Evolutionary conservation across 2,797 vertebrate genomes (phyloP), one percentile per base, ranked within the genome.

Genomic region (Peromyscus eremicus): DNA sequence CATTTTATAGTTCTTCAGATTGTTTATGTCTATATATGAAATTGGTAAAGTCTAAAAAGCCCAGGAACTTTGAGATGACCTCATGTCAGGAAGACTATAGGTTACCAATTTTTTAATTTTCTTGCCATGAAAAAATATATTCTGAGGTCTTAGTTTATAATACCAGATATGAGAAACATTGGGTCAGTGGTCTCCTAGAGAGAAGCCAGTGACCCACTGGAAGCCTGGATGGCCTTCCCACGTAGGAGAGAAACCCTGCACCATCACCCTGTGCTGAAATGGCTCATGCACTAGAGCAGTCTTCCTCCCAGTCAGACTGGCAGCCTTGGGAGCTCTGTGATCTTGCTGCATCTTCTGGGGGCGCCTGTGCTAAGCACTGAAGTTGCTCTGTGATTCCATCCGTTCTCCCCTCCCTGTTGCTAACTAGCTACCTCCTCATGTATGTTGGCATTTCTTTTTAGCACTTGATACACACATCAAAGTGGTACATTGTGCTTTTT

Each of bases 41-140:
- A 66, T 80, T 94, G 75, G 57, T 94, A 80, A 96, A 89, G 75
- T 92, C 27, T 94, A 83, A 95, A 97, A 93, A 93, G 37, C 77
- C 80, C 27, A 94, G 96, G 92, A 94, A 94, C 82, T 96, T 96
- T 92, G 94, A 97, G 92, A 95, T 88, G 52, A 89, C 49, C 14
- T 94, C 52, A 57, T 93, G 52, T 92, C 64, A 93, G 62, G 79
- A 94, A 92, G 88, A 71, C 73, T 64, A 70, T 17, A 96, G 25
- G 32, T 89, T 87, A 81, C 43, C 75, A n/a, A 81, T 86, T 96
- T 94, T n/a, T n/a, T 25, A 52, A 77, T 68, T 92, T 83, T 79
- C 90, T 91, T 96, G 73, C 46, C 64, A 49, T 88, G 66, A 87
- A n/a, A 80, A 97, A 97, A 76, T 94, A 32, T 19, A 21, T 97